These are phyloP conservation scores for Pachydiplax longipennis DNA, from an alignment of 2,888 invertebrate species.

Conservation along the genomic window DNA sequence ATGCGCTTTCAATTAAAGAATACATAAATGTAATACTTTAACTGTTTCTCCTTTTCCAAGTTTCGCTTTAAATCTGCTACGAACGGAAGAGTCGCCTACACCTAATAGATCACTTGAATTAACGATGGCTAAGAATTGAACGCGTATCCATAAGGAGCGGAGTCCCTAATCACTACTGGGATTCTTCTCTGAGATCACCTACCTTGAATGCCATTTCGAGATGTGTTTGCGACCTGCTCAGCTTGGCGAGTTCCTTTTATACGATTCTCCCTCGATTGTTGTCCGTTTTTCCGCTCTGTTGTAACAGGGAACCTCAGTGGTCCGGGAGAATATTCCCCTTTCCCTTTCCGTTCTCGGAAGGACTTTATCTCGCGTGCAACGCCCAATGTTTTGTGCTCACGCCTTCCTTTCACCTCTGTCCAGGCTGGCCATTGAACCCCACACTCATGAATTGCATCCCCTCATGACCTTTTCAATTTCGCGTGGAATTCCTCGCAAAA, in stretches of 20 bases:
- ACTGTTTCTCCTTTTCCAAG: too few relatives aligned
- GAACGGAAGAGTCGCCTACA: too few relatives aligned
- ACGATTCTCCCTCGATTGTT: not conserved
- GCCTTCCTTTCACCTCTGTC: conserved; percentile 33
- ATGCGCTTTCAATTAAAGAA: too few relatives aligned
- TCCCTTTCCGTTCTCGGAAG: not conserved
- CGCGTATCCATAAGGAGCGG: not conserved
- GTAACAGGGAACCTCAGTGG: not conserved
- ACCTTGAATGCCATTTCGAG: conserved; percentile 26
- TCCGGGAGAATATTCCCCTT: not conserved
- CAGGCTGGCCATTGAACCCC: not conserved
- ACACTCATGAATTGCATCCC: not conserved
- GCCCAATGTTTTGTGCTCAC: conserved; percentile 4
- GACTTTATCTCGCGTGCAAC: not conserved
- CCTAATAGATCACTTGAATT: not conserved
- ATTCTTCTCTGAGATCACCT: not conserved
- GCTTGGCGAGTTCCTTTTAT: not conserved
- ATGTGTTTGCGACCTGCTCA: not conserved
- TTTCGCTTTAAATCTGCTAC: too few relatives aligned
- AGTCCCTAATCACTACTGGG: not conserved
- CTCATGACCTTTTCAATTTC: not conserved
- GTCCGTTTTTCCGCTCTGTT: not conserved
- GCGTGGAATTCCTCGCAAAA: not conserved
- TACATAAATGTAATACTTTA: too few relatives aligned
- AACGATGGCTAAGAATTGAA: not conserved